These are phyloP conservation scores for Ophion slaviceki DNA, from an alignment of 2,888 invertebrate genomes.

Conservation along the genomic window DNA sequence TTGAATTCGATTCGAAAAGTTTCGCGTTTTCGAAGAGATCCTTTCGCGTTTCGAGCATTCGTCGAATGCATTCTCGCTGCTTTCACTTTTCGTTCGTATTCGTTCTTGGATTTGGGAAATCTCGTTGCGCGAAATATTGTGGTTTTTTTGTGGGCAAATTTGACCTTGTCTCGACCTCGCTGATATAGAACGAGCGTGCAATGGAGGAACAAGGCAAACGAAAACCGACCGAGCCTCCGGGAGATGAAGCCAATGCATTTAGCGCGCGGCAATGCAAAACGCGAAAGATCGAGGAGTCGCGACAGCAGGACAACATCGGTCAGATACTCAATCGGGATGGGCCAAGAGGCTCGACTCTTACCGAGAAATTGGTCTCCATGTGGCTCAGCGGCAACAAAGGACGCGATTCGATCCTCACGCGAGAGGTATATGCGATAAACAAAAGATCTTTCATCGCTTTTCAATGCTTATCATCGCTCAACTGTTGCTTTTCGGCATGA, in stretches of 20 bases:
- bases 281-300: slow-evolving; percentile 15
- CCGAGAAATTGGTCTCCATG: slow-evolving; percentile 53
- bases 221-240: background rate
- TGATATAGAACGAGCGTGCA: background rate
- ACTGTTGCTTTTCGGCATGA: background rate
- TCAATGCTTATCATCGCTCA: background rate
- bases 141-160: background rate
- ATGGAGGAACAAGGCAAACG: slow-evolving; percentile 22
- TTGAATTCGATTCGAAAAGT: background rate
- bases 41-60: background rate
- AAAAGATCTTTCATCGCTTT: background rate
- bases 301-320: background rate
- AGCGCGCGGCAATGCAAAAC: slow-evolving; percentile 21
- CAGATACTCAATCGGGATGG: background rate
- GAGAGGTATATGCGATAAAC: slow-evolving; percentile 33
- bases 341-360: slow-evolving; percentile 38
- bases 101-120: background rate
- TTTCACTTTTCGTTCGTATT: background rate
- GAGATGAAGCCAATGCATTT: background rate
- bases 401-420: slow-evolving; percentile 31
- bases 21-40: background rate
- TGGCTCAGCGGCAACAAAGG: slow-evolving; percentile 46
- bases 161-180: background rate
- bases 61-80: background rate
- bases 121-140: background rate